Evolutionary conservation across 2,888 invertebrate genomes (phyloP), one percentile per base, ranked within the genome.

Genomic region (Lithophane socia): DNA sequence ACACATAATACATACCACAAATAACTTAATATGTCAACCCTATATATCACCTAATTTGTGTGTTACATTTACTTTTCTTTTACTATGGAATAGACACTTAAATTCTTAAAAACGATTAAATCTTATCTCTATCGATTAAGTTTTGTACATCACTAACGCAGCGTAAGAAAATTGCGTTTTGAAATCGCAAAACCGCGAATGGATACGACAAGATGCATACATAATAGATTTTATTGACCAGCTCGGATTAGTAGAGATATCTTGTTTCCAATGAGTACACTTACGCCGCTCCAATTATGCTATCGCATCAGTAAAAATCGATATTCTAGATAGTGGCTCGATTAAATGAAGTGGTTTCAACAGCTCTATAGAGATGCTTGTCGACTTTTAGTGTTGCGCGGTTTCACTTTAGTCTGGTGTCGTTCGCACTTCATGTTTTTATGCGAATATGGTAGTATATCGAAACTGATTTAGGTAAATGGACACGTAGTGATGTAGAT

Each of bases 211-310:
- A 79, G 76, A 87, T 86, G 87, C 89, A 90, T 91, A 89, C 85
- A 90, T 91, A 89, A 89, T 87, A 86, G 74, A 89, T 87, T 91
- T 91, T 90, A 92, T 90, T 86, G 84, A 86, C 80, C 70, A 44
- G 86, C 79, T 84, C 72, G 74, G 83, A 84, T 87, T 81, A 88
- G 90, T 91, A 86, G 86, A 92, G 91, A 91, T 90, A 91, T 92
- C 89, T 91, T 80, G 86, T 85, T 88, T 88, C 86, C 89, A 91
- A 91, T 90, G 85, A 85, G 78, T 85, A 89, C 90, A 91, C 91
- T 92, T 90, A 90, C 85, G 86, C 85, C 87, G 91, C 88, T 92
- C 91, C 89, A 92, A 93, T 93, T 92, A 92, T 87, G 80, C 84
- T 87, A 90, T 90, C 87, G 87, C 85, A 89, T 90, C 89, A 86